Percentiles rank a stretch among this genome's conserved stretches.
Evolutionary conservation across 1,140 invertebrate species (phyloP).

Genomic region (Panagrolaimus sp.): DNA sequence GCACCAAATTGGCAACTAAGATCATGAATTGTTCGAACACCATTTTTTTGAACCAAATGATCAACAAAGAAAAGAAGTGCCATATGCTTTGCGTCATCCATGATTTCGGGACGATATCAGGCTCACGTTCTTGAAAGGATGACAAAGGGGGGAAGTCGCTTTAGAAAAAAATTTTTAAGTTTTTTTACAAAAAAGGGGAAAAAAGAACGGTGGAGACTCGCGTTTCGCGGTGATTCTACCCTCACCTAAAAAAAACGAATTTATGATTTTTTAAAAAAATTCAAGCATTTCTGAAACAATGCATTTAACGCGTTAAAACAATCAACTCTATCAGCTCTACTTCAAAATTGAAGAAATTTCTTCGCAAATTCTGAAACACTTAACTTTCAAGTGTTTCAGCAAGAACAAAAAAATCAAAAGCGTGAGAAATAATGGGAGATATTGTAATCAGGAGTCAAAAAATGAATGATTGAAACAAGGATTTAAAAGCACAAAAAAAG

Average conservation of each 20-base stretch:
- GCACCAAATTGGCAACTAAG: slow-evolving; percentile 68
- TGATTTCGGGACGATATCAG: slow-evolving; percentile 15
- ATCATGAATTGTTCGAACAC: slow-evolving; percentile 81
- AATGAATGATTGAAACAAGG: no score
- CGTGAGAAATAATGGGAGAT: no score
- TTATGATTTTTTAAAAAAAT: no score
- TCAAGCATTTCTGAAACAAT: no score
- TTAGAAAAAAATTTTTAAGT: background rate
- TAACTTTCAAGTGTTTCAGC: no score
- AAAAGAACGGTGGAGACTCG: slow-evolving; percentile 2
- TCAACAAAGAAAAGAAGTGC: slow-evolving; percentile 92
- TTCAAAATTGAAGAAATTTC: no score
- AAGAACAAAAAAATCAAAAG: no score
- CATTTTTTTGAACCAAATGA: slow-evolving; percentile 84
- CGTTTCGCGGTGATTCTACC: slow-evolving; percentile 15
- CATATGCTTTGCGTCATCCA: slow-evolving; percentile 67
- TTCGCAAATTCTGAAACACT: no score
- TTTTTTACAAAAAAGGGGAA: background rate
- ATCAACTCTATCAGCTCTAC: no score
- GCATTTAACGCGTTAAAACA: no score
- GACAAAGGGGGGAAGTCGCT: background rate
- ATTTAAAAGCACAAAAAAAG: no score
- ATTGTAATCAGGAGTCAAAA: no score
- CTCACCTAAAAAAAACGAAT: background rate
- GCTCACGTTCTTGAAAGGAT: background rate